A percentile compares a stretch with the other conserved stretches of the same genome.
These are phyloP conservation scores for Loripinus fragilis DNA, from an alignment of 2,888 invertebrate genomes.

Conservation along the genomic window DNA sequence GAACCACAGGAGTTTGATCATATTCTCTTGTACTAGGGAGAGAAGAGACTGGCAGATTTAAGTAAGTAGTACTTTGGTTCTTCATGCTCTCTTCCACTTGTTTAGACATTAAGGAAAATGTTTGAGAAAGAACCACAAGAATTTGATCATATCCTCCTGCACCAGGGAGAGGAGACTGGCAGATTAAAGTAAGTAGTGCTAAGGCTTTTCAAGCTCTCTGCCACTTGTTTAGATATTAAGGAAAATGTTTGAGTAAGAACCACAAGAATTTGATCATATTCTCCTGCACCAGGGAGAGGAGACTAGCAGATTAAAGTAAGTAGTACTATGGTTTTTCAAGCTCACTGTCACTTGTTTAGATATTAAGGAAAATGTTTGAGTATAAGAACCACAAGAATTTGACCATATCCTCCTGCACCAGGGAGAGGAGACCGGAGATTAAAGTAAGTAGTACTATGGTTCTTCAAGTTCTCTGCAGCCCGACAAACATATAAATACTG, in stretches of 20 bases:
- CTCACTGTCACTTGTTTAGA: conserved; percentile 81
- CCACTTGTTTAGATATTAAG: conserved; percentile 80
- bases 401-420: conserved; percentile 76
- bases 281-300: conserved; percentile 81
- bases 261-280: conserved; percentile 75
- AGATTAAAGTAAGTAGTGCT: conserved; percentile 74
- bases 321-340: too few relatives aligned
- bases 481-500: too few relatives aligned
- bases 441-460: conserved; percentile 61
- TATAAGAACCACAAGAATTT: conserved; percentile 76
- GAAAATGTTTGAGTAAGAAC: conserved; percentile 76
- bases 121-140: conserved; percentile 77
- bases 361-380: conserved; percentile 79
- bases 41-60: conserved; percentile 81
- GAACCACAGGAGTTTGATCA: conserved; percentile 77
- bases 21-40: conserved; percentile 78
- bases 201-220: too few relatives aligned
- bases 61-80: too few relatives aligned
- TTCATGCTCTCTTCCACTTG: too few relatives aligned
- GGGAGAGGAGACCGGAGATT: conserved; percentile 81
- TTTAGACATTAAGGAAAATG: conserved; percentile 78
- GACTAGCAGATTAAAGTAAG: conserved; percentile 79
- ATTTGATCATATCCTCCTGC: conserved; percentile 76
- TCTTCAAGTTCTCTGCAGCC: too few relatives aligned
- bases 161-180: conserved; percentile 81